Percentiles rank a stretch among this genome's conserved stretches.
Evolutionary conservation across 2,113 vertebrate species (phyloP).

Genomic region (Tiliqua scincoides): DNA sequence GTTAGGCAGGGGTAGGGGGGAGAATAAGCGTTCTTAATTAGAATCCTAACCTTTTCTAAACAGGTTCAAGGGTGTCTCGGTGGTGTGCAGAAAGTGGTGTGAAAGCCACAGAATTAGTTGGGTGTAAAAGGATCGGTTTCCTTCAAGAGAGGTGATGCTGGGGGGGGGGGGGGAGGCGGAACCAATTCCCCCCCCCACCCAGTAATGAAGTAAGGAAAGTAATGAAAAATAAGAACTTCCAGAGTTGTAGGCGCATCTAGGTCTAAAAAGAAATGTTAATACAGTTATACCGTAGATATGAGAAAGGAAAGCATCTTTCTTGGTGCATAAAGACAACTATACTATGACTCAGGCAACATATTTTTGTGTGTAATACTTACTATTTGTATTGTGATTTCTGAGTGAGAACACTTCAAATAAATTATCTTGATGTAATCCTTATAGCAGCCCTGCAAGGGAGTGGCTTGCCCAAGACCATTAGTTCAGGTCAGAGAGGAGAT

Average conservation of each 20-base stretch:
- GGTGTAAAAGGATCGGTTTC: conserved; percentile 60
- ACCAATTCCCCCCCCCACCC: too few species aligned
- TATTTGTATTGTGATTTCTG: too few species aligned
- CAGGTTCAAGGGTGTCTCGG: conserved; percentile 70
- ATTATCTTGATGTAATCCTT: too few species aligned
- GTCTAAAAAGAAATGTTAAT: conserved; percentile 30
- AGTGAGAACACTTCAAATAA: too few species aligned
- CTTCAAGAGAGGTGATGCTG: conserved; percentile 39
- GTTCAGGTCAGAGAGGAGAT: too few species aligned
- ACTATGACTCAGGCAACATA: neutral
- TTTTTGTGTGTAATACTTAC: too few species aligned
- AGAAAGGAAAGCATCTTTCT: neutral
- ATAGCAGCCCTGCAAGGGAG: too few species aligned
- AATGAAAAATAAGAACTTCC: conserved; percentile 60
- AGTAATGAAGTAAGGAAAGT: too few species aligned
- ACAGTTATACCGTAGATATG: rapidly evolving
- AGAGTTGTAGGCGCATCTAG: conserved; percentile 22
- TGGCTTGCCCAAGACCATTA: too few species aligned
- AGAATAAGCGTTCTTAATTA: conserved; percentile 72
- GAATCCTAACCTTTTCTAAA: conserved; percentile 70
- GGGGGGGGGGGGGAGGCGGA: neutral
- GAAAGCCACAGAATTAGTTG: conserved; percentile 66
- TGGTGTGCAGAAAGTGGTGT: conserved; percentile 57
- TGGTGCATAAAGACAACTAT: neutral
- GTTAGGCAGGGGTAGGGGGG: neutral